A percentile compares a stretch with the other conserved stretches of the same genome.
Evolutionary conservation across 2,797 vertebrate genomes (phyloP).

Genomic region (Cuculus canorus): DNA sequence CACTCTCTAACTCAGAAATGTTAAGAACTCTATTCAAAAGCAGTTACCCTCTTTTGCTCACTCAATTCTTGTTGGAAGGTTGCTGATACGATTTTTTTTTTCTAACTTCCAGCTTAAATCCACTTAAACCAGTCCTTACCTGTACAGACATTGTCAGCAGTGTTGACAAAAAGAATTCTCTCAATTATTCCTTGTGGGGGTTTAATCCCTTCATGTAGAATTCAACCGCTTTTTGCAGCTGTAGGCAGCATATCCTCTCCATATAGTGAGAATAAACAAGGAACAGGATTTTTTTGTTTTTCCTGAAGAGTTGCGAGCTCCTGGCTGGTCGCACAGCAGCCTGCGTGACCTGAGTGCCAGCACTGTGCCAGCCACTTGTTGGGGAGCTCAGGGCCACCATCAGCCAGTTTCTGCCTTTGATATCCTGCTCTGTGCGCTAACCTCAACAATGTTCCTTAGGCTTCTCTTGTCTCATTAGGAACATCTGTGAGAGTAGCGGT

Average conservation of each 20-base stretch:
- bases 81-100: background rate
- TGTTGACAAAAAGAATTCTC: background rate
- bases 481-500: background rate
- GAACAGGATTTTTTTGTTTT: background rate
- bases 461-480: background rate
- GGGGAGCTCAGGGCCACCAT: background rate
- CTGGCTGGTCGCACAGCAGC: background rate
- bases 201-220: background rate
- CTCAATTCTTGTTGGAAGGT: background rate
- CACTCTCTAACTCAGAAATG: background rate
- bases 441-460: accelerated
- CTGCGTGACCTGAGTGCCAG: accelerated
- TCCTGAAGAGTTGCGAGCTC: background rate
- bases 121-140: background rate
- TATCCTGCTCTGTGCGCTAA: background rate
- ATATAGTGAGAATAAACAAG: background rate
- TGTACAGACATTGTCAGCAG: background rate
- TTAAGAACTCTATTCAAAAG: background rate
- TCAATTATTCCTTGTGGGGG: background rate
- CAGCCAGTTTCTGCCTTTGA: background rate
- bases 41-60: background rate
- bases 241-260: background rate
- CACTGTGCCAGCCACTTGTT: accelerated
- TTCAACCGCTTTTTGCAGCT: background rate
- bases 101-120: background rate